phyloP scores from a whole-genome alignment of 2,113 vertebrate genomes.

The Neolamprologus brichardi region DNA sequence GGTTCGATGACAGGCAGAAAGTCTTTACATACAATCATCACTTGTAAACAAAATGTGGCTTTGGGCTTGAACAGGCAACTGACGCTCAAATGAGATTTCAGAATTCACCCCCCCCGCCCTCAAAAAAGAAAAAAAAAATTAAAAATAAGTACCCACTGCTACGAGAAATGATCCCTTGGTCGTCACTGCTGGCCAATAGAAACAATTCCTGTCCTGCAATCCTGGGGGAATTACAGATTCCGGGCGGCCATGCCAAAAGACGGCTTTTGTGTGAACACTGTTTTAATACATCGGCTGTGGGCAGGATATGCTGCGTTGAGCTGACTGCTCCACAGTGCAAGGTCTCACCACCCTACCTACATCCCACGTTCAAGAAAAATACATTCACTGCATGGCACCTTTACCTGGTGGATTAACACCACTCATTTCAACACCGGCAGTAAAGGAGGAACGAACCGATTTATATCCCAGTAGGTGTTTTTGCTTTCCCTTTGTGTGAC shows the following conservation, averaged over 20 bases:
- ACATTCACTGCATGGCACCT: constrained; percentile 70
- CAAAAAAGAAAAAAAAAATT: not conserved
- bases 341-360: constrained; percentile 49
- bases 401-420: constrained; percentile 43
- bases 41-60: constrained; percentile 74
- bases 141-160: constrained; percentile 17
- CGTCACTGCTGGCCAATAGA: constrained; percentile 24
- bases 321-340: constrained; percentile 41
- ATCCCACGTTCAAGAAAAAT: constrained; percentile 58
- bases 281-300: constrained; percentile 50
- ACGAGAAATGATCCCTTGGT: constrained; percentile 18
- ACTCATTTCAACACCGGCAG: constrained; percentile 22
- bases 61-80: constrained; percentile 64
- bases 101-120: not conserved
- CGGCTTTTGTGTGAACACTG: constrained; percentile 36
- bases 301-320: constrained; percentile 37
- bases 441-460: constrained; percentile 7
- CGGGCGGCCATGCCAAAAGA: constrained; percentile 2
- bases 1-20: constrained; percentile 49
- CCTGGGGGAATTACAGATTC: constrained; percentile 27
- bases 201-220: constrained; percentile 18
- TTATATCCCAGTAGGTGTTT: not conserved
- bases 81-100: constrained; percentile 28
- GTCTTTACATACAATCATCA: constrained; percentile 72
- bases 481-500: not conserved